Evolutionary conservation across 2,797 vertebrate genomes (phyloP).

Genomic region (Sarcoramphus papa): DNA sequence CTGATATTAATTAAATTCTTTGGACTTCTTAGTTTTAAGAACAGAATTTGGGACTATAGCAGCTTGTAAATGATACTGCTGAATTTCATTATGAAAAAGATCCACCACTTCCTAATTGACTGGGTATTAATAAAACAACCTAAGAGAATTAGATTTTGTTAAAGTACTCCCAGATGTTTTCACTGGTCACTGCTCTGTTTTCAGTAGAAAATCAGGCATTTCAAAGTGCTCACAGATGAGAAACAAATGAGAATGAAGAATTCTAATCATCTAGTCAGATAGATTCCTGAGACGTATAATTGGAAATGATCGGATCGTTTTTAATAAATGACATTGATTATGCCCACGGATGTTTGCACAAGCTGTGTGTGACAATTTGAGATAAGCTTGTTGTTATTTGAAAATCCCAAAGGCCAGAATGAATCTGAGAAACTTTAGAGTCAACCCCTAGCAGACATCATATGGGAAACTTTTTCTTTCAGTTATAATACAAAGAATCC

Average conservation of each 20-base stretch:
- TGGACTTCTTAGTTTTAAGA: background rate
- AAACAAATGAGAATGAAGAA: constrained; percentile 21
- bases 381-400: background rate
- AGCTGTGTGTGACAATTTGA: background rate
- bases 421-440: background rate
- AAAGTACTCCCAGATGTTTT: constrained; percentile 32
- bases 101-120: constrained; percentile 30
- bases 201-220: constrained; percentile 7
- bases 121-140: constrained; percentile 41
- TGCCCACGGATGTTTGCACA: background rate
- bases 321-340: background rate
- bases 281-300: background rate
- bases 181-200: background rate
- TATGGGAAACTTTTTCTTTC: background rate
- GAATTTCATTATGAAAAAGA: background rate
- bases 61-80: constrained; percentile 13
- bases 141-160: constrained; percentile 35
- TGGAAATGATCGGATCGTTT: background rate
- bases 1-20: constrained; percentile 38
- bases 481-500: background rate
- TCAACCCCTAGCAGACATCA: background rate
- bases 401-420: background rate
- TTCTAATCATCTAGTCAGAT: background rate
- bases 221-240: constrained; percentile 6
- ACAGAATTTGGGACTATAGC: background rate